Percentiles rank a stretch among this genome's conserved stretches.
Evolutionary conservation across 1,140 invertebrate species (phyloP).

Genomic region (Melanaphis sacchari): DNA sequence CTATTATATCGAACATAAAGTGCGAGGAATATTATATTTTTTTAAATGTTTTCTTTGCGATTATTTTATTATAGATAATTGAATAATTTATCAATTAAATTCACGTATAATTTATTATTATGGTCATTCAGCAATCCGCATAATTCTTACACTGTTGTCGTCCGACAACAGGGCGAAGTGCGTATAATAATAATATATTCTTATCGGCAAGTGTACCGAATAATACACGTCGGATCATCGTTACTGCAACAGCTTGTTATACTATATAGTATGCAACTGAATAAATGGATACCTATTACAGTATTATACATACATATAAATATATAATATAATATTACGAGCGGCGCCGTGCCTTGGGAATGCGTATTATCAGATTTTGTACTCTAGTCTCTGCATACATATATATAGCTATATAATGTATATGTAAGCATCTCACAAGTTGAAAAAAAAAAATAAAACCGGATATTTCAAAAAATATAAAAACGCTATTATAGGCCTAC

Average conservation of each 20-base stretch:
- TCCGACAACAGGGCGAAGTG: background rate
- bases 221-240: background rate
- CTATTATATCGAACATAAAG: background rate
- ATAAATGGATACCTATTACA: background rate
- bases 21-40: background rate
- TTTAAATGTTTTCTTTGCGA: background rate
- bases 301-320: background rate
- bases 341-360: background rate
- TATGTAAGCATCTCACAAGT: background rate
- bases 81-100: constrained; percentile 9
- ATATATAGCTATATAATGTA: background rate
- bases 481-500: background rate
- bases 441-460: background rate
- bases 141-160: background rate
- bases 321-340: background rate
- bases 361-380: constrained; percentile 15
- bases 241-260: background rate
- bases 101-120: background rate
- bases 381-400: background rate
- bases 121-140: background rate
- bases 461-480: constrained; percentile 7
- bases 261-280: background rate
- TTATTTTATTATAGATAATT: background rate
- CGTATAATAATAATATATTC: background rate
- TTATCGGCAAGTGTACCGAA: background rate